Percentiles rank a stretch among this genome's conserved stretches.
Conservation (phyloP, 1,140 invertebrate genomes). For the Gonatopus flavifemur region DNA sequence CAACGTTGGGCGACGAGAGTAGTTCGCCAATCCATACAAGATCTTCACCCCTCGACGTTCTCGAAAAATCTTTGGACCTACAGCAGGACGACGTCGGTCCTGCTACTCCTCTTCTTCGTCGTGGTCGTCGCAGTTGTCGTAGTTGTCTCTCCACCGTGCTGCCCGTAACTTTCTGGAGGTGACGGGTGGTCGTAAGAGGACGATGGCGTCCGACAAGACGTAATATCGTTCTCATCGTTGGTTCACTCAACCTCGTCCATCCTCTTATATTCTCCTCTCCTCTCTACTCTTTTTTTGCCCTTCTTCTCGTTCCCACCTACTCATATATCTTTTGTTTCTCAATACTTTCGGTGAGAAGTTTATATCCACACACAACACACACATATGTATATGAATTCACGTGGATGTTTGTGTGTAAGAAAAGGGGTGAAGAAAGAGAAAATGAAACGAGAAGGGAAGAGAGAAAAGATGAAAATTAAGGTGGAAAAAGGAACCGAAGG, state of each 20-base stretch:
- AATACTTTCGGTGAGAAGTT: constrained; percentile 30
- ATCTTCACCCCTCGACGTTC: not conserved
- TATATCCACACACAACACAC: no score
- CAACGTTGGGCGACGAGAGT: no score
- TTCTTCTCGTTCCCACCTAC: constrained; percentile 3
- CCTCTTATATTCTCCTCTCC: constrained; percentile 1
- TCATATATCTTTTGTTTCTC: constrained; percentile 37
- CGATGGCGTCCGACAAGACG: constrained; percentile 29
- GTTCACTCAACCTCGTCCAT: constrained; percentile 23
- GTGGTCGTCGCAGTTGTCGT: no score
- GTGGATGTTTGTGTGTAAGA: no score
- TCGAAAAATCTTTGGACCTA: constrained; percentile 15
- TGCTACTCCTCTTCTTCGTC: not conserved
- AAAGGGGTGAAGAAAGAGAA: constrained; percentile 8
- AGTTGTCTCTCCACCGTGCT: no score
- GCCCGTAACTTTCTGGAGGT: constrained; percentile 25
- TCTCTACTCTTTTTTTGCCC: not conserved
- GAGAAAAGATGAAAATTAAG: constrained; percentile 21
- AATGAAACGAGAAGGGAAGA: constrained; percentile 6
- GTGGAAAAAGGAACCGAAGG: constrained; percentile 15
- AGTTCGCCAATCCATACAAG: no score
- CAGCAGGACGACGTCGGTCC: not conserved
- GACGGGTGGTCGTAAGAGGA: constrained; percentile 27
- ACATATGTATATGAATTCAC: no score
- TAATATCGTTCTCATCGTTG: constrained; percentile 31